Evolutionary conservation across 2,888 invertebrate species (phyloP), one percentile per base, ranked within the genome.

Genomic region (Baccha elongata): DNA sequence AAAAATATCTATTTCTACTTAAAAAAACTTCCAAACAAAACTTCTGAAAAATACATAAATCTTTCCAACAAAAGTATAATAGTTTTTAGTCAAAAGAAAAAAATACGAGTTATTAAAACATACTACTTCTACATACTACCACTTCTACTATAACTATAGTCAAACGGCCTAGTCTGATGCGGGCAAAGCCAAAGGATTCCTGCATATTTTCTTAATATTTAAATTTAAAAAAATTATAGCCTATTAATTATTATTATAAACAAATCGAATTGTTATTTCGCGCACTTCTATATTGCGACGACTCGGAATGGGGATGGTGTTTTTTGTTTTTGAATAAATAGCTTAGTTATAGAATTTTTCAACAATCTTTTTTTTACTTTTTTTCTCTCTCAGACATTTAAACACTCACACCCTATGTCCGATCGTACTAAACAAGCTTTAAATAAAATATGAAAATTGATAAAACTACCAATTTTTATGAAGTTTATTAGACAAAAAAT

Each of bases 341-440:
- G 81, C 76, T 53, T 67, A 81, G 81, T 76, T 81, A 81, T 75
- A 74, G 11, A 44, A 52, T 13, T 32, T 67, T 4, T n/a, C 15
- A 3, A 21, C 53, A 11, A 19, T 13, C 32, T 44, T 17, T 1
- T 50, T 0, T n/a, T 68, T 37, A 1, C 40, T 67, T 50, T 58
- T 37, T 29, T 71, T 19, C 32, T 58, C 19, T 65, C 71, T 67
- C 44, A 42, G 13, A 50, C 26, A 26, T 42, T 21, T 10, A 53
- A 26, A n/a, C 65, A 35, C 52, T 4, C 52, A 23, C 46, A 55
- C 46, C 74, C 76, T 37, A 17, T 67, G 67, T 64, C 83, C 83
- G 83, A 73, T 78, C 83, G 83, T 78, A 78, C 68, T 73, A 78
- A 83, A 83, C 64, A 72, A 83, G 78, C 83, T 83, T 83, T 83